Evolutionary conservation across 2,888 invertebrate genomes (phyloP), one percentile per base, ranked within the genome.

Genomic region (Eulithis prunata): DNA sequence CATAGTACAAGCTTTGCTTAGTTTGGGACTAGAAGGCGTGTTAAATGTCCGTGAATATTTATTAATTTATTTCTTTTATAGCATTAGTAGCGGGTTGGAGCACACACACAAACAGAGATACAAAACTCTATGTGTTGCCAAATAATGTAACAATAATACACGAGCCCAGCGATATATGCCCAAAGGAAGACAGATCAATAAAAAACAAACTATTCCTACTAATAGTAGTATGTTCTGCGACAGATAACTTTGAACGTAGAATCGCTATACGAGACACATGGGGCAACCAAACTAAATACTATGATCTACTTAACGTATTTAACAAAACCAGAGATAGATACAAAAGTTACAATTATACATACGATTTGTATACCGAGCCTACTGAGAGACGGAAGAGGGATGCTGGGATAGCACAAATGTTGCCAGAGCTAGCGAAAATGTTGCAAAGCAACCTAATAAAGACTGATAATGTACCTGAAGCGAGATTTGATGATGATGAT

Each of bases 211-310:
- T 95, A 1, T 95, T 95, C 78, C 84, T 97, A 28, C 87, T 97
- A 6, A 95, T 97, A 68, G 94, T 97, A 28, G 96, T 97, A 0
- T 96, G 96, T 78, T 97, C 97, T 0, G 94, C 96, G 0, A 95
- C 96, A 0, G 83, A 86, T 0, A 96, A 97, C 85, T 94, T 95
- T 72, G 94, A 95, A 43, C 94, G 94, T 49, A 92, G 97, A 54
- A 75, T 84, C 49, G 95, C 96, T 0, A 96, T 97, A 57, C 87
- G 97, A 68, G 94, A 95, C 66, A 96, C 96, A 0, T 97, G 96
- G 97, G 97, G 94, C 0, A 93, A 90, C 62, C 87, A 91, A 53
- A 83, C 78, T 12, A 90, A 86, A 66, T 93, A 94, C 68, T 13
- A 75, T 6, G 76, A 84, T 73, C 64, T 85, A 47, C 77, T 79